phyloP scores from a whole-genome alignment of 2,113 vertebrate genomes.

The Dolichallabes microphthalmus region DNA sequence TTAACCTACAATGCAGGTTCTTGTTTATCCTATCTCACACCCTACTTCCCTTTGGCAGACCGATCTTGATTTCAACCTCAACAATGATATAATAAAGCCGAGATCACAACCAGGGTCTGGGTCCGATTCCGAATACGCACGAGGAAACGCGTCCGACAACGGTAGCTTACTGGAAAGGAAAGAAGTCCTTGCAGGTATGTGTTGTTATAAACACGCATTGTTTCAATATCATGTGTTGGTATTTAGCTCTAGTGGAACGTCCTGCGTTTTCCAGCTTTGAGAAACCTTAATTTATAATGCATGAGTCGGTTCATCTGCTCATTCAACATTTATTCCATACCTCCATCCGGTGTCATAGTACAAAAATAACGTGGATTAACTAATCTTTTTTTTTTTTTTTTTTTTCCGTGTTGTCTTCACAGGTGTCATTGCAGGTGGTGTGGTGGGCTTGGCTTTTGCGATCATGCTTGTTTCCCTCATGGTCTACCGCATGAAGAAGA shows the following conservation, averaged over 20 bases:
- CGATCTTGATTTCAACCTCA: conserved; percentile 16
- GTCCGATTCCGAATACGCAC: background rate
- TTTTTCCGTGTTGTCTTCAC: conserved; percentile 13
- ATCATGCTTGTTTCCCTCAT: conserved; percentile 80
- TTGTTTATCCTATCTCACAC: background rate
- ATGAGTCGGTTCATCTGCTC: conserved; percentile 5
- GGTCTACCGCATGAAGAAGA: conserved; percentile 88
- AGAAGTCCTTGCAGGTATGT: conserved; percentile 81
- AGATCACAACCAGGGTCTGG: background rate
- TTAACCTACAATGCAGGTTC: background rate
- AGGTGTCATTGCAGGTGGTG: conserved; percentile 84
- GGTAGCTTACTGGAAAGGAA: conserved; percentile 79
- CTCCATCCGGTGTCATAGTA: background rate
- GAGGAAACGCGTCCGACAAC: conserved; percentile 46
- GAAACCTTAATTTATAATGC: conserved; percentile 1
- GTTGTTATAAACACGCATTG: background rate
- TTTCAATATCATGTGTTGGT: background rate
- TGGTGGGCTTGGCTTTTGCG: conserved; percentile 80
- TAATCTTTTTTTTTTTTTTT: background rate
- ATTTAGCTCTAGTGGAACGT: conserved; percentile 11
- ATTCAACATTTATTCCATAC: conserved; percentile 24
- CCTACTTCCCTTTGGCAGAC: conserved; percentile 10
- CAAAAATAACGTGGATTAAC: background rate
- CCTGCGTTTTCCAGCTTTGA: background rate
- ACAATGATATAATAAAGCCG: background rate